These are phyloP conservation scores for Scaptomyza polygonia DNA, from an alignment of 2,888 invertebrate genomes.

Conservation along the genomic window DNA sequence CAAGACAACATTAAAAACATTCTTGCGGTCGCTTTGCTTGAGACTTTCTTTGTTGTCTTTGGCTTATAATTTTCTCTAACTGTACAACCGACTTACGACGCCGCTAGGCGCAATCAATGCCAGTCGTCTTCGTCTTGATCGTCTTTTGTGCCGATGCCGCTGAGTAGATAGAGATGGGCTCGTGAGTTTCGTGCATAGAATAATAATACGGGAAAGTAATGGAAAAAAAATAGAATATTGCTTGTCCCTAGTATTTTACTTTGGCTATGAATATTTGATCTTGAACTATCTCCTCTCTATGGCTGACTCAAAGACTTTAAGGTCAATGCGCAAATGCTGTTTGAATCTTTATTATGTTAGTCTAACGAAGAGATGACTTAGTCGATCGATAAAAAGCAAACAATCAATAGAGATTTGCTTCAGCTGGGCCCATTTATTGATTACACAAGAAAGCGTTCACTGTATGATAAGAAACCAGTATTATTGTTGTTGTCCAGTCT, in stretches of 20 bases:
- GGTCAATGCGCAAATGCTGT: constrained; percentile 44
- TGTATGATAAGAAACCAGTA: constrained; percentile 11
- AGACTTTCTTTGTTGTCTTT: constrained; percentile 50
- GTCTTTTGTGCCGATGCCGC: background rate
- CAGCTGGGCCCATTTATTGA: constrained; percentile 5
- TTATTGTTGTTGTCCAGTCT: constrained; percentile 12
- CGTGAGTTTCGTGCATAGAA: background rate
- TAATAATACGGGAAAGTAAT: background rate
- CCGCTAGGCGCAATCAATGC: constrained; percentile 23
- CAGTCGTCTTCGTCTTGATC: constrained; percentile 14
- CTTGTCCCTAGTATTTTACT: too few species aligned
- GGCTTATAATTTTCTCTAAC: constrained; percentile 69
- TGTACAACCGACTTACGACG: constrained; percentile 59
- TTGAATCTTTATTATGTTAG: constrained; percentile 12
- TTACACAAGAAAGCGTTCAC: constrained; percentile 10
- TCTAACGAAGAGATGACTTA: constrained; percentile 28
- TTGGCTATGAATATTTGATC: background rate
- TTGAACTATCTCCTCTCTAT: constrained; percentile 14
- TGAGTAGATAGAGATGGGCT: constrained; percentile 10
- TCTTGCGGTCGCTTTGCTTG: constrained; percentile 36
- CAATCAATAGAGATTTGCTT: background rate
- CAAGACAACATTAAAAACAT: constrained; percentile 14
- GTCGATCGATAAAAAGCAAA: constrained; percentile 21
- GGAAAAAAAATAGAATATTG: too few species aligned
- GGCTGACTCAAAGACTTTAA: constrained; percentile 37